These are phyloP conservation scores for Scaptomyza hsui DNA, from an alignment of 1,140 invertebrate genomes.

Conservation along the genomic window DNA sequence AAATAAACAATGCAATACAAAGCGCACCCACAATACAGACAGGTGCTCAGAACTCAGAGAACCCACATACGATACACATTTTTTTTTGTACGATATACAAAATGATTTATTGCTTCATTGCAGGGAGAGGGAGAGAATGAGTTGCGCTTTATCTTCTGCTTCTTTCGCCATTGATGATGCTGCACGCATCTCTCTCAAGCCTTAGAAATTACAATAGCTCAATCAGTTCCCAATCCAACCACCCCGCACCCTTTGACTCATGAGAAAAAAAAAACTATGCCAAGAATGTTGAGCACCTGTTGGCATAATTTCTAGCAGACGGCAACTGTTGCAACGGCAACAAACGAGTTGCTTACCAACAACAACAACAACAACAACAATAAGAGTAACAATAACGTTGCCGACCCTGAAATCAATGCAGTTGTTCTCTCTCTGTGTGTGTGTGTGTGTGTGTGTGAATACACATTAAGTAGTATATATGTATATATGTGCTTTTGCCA, in stretches of 20 bases:
- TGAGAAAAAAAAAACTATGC: constrained; percentile 23
- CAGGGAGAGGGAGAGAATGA: not conserved
- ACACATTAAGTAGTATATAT: not conserved
- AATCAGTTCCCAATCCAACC: constrained; percentile 15
- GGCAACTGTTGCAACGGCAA: constrained; percentile 18
- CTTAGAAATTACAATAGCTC: constrained; percentile 33
- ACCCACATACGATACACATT: not conserved
- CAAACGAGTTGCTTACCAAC: constrained; percentile 26
- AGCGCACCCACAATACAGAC: not conserved
- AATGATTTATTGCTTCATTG: not conserved
- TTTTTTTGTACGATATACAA: not conserved
- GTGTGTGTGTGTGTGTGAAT: not conserved
- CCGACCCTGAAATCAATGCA: constrained; percentile 47
- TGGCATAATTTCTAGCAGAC: constrained; percentile 37
- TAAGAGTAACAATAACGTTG: constrained; percentile 9
- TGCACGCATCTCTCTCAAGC: constrained; percentile 20
- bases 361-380: constrained; percentile 13
- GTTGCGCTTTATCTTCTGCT: constrained; percentile 17
- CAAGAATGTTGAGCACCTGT: constrained; percentile 51
- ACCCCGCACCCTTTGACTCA: not conserved
- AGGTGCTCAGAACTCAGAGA: not conserved
- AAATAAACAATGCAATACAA: no score
- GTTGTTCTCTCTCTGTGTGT: not conserved
- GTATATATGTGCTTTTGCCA: constrained; percentile 22
- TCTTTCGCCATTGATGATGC: not conserved